These are phyloP conservation scores for Macropodus opercularis DNA, from an alignment of 2,797 vertebrate genomes.

Conservation along the genomic window DNA sequence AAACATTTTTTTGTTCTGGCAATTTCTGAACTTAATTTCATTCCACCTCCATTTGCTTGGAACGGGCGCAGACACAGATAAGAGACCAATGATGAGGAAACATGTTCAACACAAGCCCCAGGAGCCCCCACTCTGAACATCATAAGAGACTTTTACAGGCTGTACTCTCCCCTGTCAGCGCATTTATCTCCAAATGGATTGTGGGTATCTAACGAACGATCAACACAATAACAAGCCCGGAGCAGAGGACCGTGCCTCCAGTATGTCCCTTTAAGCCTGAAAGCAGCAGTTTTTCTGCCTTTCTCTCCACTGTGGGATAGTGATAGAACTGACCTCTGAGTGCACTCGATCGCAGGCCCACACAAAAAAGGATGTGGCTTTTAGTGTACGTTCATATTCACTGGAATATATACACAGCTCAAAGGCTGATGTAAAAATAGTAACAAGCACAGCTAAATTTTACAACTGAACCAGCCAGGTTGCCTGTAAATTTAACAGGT, in stretches of 20 bases:
- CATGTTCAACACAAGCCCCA: conserved; percentile 81
- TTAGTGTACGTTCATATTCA: conserved; percentile 16
- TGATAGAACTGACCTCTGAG: conserved; percentile 67
- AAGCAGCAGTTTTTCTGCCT: conserved; percentile 59
- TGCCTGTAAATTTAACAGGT: neutral
- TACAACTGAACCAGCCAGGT: neutral
- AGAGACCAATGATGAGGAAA: conserved; percentile 85
- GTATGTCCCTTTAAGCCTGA: conserved; percentile 77
- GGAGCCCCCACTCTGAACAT: conserved; percentile 81
- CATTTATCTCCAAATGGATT: conserved; percentile 87
- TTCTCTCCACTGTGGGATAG: conserved; percentile 53
- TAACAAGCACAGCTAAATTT: neutral
- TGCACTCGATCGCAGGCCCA: conserved; percentile 57
- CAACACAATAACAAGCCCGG: conserved; percentile 82
- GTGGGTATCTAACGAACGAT: conserved; percentile 86
- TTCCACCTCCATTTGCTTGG: conserved; percentile 86
- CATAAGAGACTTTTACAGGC: conserved; percentile 84
- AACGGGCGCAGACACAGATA: conserved; percentile 83
- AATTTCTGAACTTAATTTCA: conserved; percentile 86
- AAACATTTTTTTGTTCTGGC: conserved; percentile 77
- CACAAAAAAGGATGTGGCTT: conserved; percentile 45
- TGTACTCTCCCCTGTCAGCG: conserved; percentile 82
- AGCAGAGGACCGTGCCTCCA: conserved; percentile 74
- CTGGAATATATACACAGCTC: neutral
- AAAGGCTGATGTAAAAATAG: conserved; percentile 6